A percentile compares a stretch with the other conserved stretches of the same genome.
These are phyloP conservation scores for Coregonus suidteri DNA, from an alignment of 2,797 vertebrate genomes.

Conservation along the genomic window DNA sequence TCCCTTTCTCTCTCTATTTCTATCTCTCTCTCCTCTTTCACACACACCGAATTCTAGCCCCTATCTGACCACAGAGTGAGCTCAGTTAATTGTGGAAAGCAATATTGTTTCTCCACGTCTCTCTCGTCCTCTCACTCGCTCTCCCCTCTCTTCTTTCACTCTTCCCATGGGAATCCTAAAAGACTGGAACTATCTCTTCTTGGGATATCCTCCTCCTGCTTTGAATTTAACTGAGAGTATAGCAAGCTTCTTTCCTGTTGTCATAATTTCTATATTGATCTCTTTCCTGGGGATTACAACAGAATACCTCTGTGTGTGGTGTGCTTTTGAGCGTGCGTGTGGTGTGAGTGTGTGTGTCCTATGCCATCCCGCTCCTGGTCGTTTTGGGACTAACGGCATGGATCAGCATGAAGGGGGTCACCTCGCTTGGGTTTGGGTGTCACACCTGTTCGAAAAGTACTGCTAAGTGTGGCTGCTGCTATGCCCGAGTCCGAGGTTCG, in stretches of 20 bases:
- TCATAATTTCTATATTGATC: conserved; percentile 21
- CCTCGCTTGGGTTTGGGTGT: conserved; percentile 82
- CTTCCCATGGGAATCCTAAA: conserved; percentile 35
- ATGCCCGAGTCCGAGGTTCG: conserved; percentile 79
- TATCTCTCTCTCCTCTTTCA: conserved; percentile 25
- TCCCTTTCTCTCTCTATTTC: no score
- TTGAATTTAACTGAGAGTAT: conserved; percentile 38
- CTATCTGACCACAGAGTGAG: conserved; percentile 48
- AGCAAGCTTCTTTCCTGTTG: conserved; percentile 17
- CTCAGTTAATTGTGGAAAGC: conserved; percentile 24
- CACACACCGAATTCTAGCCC: conserved; percentile 18
- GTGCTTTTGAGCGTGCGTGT: conserved; percentile 5
- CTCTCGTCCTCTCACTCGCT: background rate
- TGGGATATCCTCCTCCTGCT: conserved; percentile 17
- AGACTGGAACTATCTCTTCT: conserved; percentile 1
- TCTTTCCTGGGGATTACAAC: conserved; percentile 39
- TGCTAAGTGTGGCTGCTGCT: conserved; percentile 88
- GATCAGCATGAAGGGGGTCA: conserved; percentile 83
- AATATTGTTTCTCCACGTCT: conserved; percentile 3
- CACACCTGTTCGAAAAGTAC: conserved; percentile 86
- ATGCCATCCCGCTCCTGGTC: conserved; percentile 52
- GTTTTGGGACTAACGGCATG: conserved; percentile 53
- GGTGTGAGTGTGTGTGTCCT: conserved; percentile 30
- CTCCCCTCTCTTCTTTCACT: background rate
- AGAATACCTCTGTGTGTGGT: conserved; percentile 28